Base-by-base conservation (phyloP, 2,797 vertebrate species). In the Enteromius trimaculatus region DNA sequence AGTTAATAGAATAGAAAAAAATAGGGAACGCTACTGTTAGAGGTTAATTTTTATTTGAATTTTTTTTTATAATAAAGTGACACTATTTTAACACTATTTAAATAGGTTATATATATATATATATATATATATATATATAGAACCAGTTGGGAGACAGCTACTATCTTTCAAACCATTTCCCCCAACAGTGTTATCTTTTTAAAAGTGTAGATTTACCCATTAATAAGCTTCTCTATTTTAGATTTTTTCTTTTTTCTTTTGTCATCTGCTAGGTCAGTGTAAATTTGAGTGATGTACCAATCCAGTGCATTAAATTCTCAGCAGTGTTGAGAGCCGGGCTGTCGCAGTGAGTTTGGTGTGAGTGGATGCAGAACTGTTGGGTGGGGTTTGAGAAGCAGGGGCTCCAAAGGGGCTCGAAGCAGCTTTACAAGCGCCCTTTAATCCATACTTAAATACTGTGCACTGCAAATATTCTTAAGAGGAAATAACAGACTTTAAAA, bases 401-500 rank as follows among this genome's bases (percentile, higher is more conserved):
- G 70, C 66, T 80, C 71, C 14, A 21, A 66, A 81, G 16, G 23
- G 62, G 79, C 42, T 85, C 44, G 69, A 69, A 74, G 34, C 39
- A 69, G 75, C 77, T 71, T 85, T 66, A 85, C 76, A 88, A 81
- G 79, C 19, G 37, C 60, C 51, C 72, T 79, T 82, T 81, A 85
- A 86, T 84, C 71, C 80, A 78, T 78, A 81, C 69, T 84, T 86
- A 82, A 84, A 84, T 53, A 68, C 77, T 71, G 69, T 60, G 72
- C 71, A 83, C 51, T 23, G 44, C 74, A 84, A 84, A 84, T 60
- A 77, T 76, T 80, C 60, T 81, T 84, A 47, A 78, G 64, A 85
- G 83, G 44, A 86, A 88, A 88, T 85, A 88, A 88, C 85, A 86
- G 77, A 81, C 80, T 82, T 85, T 76, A 80, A 84, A 86, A 83